Evolutionary conservation across 2,113 vertebrate genomes (phyloP).

Genomic region (Mungos mungo): DNA sequence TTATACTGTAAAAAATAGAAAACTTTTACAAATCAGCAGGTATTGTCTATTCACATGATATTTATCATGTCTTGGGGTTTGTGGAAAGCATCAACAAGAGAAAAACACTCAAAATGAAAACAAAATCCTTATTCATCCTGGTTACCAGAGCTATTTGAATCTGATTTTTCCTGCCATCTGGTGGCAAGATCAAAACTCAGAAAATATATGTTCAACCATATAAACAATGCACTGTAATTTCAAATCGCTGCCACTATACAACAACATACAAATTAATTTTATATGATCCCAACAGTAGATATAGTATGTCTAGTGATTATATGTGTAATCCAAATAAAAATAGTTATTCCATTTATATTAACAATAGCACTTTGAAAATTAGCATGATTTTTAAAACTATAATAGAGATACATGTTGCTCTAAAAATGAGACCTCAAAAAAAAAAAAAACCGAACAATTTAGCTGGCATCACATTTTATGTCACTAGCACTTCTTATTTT

Average conservation of each 20-base stretch:
- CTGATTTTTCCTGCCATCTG: constrained; percentile 81
- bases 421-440: constrained; percentile 4
- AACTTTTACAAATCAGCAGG: neutral
- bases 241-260: neutral
- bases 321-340: neutral
- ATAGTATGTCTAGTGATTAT: neutral
- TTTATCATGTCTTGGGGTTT: neutral
- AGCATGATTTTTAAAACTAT: constrained; percentile 16
- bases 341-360: neutral
- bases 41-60: neutral
- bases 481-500: neutral
- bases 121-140: neutral
- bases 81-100: neutral
- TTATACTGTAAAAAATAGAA: neutral
- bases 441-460: neutral
- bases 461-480: neutral
- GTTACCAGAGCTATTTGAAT: constrained; percentile 49
- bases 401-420: neutral
- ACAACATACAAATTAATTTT: neutral
- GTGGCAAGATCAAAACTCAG: constrained; percentile 72
- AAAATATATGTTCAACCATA: neutral
- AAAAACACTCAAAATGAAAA: neutral
- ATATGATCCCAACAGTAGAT: neutral
- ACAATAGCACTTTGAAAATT: neutral
- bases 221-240: neutral